Base-by-base conservation (phyloP, 1,140 invertebrate genomes). In the Pseudobourletiella spinata region DNA sequence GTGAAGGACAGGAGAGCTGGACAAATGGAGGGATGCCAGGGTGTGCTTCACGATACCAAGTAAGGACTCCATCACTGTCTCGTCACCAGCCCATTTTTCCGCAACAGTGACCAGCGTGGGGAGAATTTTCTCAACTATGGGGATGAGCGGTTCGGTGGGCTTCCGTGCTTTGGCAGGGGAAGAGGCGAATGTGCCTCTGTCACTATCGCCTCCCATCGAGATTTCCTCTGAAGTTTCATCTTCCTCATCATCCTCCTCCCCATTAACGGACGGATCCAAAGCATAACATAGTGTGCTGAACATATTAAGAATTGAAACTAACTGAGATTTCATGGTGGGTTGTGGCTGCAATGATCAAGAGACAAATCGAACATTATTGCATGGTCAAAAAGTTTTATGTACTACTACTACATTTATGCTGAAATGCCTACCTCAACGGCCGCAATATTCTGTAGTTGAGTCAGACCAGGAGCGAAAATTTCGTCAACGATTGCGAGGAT, bases 51-150 rank as follows among this genome's bases (percentile, higher is more conserved):
- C 55, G 54, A 69, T 69, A 1, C 65, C 60, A 42, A 69, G 61
- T 3, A 69, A 46, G 11, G 64, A 46, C 39, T 66, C 65, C 62
- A 69, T 69, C 6, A 67, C 65, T 16, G 61, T 56, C 60, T 67
- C 64, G 42, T 69, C 68, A 22, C 58, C 46, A 15, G 61, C 62
- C 68, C 68, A 69, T 20, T 64, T 69, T 43, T 69, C 68, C 18
- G 63, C 60, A 1, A 69, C 18, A 16, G 59, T 57, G 32, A 67
- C 52, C 22, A 69, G 57, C 51, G 59, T 63, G 1, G 68, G 68
- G n/a, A 69, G 51, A 54, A 69, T 66, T 63, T 69, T 62, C 43
- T 69, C 64, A 1, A 69, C 59, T 11, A 69, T 59, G n/a, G 68
- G 68, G 32, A 69, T 60, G 15, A 69, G 24, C 1, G 68, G 68